Conservation (phyloP, 2,797 vertebrate genomes). For the Microchirus variegatus region DNA sequence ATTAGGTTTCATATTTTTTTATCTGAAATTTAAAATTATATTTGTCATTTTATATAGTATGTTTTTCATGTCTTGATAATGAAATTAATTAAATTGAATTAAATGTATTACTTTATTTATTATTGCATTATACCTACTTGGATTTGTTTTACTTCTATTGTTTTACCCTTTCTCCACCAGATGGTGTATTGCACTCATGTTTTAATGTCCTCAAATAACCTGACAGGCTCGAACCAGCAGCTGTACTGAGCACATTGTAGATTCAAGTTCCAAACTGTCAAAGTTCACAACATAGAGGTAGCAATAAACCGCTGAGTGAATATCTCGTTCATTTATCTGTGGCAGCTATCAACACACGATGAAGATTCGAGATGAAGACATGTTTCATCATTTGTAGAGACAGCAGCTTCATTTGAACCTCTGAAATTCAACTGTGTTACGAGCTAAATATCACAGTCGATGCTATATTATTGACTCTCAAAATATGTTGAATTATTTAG, state of each 20-base stretch:
- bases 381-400: too few species aligned
- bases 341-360: constrained; percentile 11
- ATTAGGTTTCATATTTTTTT: too few species aligned
- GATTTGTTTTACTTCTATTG: neutral
- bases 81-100: neutral
- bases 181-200: constrained; percentile 36
- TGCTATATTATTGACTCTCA: too few species aligned
- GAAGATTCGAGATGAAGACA: too few species aligned
- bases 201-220: constrained; percentile 19
- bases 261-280: constrained; percentile 53
- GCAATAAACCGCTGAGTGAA: constrained; percentile 37
- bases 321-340: constrained; percentile 17
- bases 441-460: too few species aligned
- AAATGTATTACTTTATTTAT: neutral
- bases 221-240: constrained; percentile 17
- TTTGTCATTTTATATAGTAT: too few species aligned
- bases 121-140: neutral
- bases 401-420: neutral
- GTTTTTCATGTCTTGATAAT: too few species aligned
- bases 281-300: constrained; percentile 57
- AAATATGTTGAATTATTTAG: too few species aligned
- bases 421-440: neutral
- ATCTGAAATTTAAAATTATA: neutral
- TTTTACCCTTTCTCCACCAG: constrained; percentile 42
- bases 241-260: constrained; percentile 29